Conservation (phyloP, 2,888 invertebrate species). For the Tetropium fuscum region DNA sequence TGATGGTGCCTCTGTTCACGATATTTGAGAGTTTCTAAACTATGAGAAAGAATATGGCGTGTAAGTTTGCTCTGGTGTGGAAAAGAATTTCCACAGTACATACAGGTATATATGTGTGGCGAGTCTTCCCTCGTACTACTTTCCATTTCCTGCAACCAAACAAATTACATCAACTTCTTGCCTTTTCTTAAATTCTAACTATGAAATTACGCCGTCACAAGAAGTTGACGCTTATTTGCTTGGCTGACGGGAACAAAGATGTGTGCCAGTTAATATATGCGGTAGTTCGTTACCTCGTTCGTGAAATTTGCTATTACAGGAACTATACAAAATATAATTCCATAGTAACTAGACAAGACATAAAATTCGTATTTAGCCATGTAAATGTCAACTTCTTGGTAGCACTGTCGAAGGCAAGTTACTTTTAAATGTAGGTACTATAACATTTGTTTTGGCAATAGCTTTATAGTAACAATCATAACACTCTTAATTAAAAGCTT, state of each 20-base stretch:
- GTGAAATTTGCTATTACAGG: too few relatives aligned
- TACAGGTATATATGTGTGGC: constrained; percentile 78
- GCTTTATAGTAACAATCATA: too few relatives aligned
- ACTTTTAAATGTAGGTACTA: too few relatives aligned
- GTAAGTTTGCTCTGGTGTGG: constrained; percentile 93
- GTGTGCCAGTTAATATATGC: constrained; percentile 50
- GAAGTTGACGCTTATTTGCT: constrained; percentile 93
- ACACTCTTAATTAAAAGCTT: too few relatives aligned
- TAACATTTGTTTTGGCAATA: too few relatives aligned
- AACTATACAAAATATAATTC: too few relatives aligned
- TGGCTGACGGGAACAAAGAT: constrained; percentile 67
- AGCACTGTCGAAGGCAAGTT: too few relatives aligned
- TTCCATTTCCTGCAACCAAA: constrained; percentile 91
- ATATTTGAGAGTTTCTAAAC: constrained; percentile 88
- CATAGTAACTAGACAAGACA: too few relatives aligned
- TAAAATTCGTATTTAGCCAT: too few relatives aligned
- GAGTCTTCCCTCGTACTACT: constrained; percentile 46
- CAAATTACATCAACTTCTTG: constrained; percentile 93
- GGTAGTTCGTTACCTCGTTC: too few relatives aligned
- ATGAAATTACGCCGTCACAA: constrained; percentile 69
- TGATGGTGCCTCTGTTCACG: constrained; percentile 74
- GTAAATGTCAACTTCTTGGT: too few relatives aligned
- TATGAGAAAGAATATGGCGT: constrained; percentile 89
- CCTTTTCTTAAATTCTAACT: constrained; percentile 1
- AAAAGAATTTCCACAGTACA: constrained; percentile 91